phyloP scores from a whole-genome alignment of 2,113 vertebrate species.

The Orthochromis malagaraziensis region DNA sequence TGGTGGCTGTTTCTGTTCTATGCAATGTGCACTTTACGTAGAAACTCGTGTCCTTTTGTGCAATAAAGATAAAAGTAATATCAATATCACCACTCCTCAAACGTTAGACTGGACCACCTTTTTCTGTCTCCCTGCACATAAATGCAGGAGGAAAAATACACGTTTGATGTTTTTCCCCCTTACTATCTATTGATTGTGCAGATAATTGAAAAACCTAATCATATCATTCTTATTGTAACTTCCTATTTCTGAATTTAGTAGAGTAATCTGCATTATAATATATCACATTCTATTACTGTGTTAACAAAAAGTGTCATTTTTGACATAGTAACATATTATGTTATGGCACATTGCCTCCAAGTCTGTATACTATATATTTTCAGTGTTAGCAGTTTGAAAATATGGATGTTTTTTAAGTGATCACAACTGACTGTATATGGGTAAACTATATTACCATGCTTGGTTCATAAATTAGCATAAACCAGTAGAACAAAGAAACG shows the following conservation, averaged over 20 bases:
- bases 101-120: background rate
- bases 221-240: background rate
- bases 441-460: background rate
- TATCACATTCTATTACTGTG: background rate
- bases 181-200: background rate
- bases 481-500: accelerated
- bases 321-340: background rate
- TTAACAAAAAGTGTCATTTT: background rate
- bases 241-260: background rate
- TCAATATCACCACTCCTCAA: background rate
- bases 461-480: background rate
- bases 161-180: accelerated
- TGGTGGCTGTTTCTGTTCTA: background rate
- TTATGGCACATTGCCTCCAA: background rate
- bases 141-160: accelerated
- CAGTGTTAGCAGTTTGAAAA: background rate
- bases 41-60: accelerated
- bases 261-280: background rate
- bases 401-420: background rate
- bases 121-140: background rate
- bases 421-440: accelerated
- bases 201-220: background rate
- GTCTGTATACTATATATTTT: background rate
- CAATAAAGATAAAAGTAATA: background rate
- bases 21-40: background rate